Conservation (phyloP, 1,140 invertebrate species). For the Lepidurus arcticus region DNA sequence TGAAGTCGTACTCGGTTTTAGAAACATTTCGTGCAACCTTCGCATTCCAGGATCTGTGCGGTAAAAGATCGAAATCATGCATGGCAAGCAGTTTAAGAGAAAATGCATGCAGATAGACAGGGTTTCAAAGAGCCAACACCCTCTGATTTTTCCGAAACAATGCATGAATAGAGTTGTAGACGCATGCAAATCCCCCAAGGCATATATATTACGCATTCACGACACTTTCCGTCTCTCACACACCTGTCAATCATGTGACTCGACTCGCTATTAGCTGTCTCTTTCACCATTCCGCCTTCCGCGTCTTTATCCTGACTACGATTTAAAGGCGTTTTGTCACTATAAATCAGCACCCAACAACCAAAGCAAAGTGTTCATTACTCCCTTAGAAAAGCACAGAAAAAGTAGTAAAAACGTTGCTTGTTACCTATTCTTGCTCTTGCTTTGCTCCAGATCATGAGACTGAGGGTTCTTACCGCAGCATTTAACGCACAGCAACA, state of each 20-base stretch:
- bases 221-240: neutral
- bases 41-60: slow-evolving; percentile 9
- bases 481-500: neutral
- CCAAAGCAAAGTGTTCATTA: neutral
- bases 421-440: neutral
- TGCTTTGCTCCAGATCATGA: neutral
- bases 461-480: neutral
- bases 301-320: neutral
- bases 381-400: neutral
- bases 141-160: no score
- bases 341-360: neutral
- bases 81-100: neutral
- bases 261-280: slow-evolving; percentile 5
- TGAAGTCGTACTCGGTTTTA: slow-evolving; percentile 11
- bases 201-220: neutral
- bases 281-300: neutral
- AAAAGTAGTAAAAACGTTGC: neutral
- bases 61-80: neutral
- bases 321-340: slow-evolving; percentile 9
- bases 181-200: no score
- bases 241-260: slow-evolving; percentile 19
- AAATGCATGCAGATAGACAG: neutral
- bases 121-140: no score
- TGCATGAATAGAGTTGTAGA: no score
- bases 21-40: slow-evolving; percentile 3